Base-by-base conservation (phyloP, 2,888 invertebrate species). In the Papilio elwesi region DNA sequence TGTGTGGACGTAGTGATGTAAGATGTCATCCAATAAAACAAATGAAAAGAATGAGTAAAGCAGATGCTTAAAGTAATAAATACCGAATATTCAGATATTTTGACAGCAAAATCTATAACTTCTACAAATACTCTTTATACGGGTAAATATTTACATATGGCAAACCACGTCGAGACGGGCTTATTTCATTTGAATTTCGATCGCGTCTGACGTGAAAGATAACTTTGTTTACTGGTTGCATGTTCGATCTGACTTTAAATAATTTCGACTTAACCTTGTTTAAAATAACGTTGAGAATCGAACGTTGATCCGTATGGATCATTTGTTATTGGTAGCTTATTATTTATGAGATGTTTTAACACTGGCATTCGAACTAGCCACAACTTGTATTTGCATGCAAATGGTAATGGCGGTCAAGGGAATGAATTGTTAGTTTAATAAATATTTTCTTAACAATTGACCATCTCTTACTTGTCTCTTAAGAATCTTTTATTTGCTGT, bases 161-260 rank as follows among this genome's bases (percentile, higher is more conserved):
- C 55, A 70, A 57, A 65, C 65, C 70, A 57, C n/a, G 57, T 57
- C 13, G 15, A 51, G 13, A 2, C 53, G 49, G 15, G 62, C n/a
- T 65, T 63, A 51, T 66, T 66, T 43, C 51, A 71, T 67, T 62
- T 52, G 59, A 62, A 71, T 67, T 68, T 51, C 67, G 52, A 67
- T 53, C 66, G 67, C 43, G 51, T 48, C 51, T 26, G 52, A 59
- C 71, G 66, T 52, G 13, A 36, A 12, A 43, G 59, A 67, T 71
- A 67, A 62, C 52, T 67, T 71, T 71, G 67, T 71, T 59, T 71
- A 51, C 71, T 51, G 43, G 36, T 59, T 64, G 53, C 64, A 52
- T 53, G 47, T 53, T 70, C 59, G 55, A 43, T 15, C 38, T 66
- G n/a, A 66, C 65, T 51, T 51, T 52, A 52, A 59, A 66, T 51